Evolutionary conservation across 2,797 vertebrate genomes (phyloP).

Genomic region (Podargus strigoides): DNA sequence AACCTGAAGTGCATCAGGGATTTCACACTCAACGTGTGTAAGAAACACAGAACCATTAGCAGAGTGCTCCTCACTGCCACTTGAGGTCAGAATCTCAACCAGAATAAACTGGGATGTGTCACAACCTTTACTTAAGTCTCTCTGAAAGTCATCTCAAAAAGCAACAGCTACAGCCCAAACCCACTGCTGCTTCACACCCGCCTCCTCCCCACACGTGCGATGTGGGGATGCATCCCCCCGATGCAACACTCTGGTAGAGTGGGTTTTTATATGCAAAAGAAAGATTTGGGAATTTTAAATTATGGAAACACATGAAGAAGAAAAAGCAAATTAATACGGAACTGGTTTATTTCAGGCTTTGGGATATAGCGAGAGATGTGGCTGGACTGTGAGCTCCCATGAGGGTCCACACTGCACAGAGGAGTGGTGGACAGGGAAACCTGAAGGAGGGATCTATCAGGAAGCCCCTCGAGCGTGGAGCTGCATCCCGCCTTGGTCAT

Average conservation of each 20-base stretch:
- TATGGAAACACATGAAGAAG: background rate
- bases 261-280: background rate
- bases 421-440: background rate
- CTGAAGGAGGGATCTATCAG: background rate
- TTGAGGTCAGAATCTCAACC: background rate
- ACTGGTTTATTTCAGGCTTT: background rate
- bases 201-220: background rate
- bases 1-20: rapidly evolving
- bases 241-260: background rate
- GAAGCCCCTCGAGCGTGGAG: rapidly evolving
- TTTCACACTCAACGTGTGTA: background rate
- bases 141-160: background rate
- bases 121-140: background rate
- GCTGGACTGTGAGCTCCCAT: background rate
- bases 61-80: background rate
- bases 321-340: background rate
- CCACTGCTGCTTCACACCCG: background rate
- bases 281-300: background rate
- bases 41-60: background rate
- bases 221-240: no score
- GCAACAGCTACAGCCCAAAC: background rate
- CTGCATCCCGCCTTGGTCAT: background rate
- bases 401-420: background rate
- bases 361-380: background rate
- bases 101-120: background rate